Base-by-base conservation (phyloP, 2,113 vertebrate genomes). In the Anarrhichthys ocellatus region DNA sequence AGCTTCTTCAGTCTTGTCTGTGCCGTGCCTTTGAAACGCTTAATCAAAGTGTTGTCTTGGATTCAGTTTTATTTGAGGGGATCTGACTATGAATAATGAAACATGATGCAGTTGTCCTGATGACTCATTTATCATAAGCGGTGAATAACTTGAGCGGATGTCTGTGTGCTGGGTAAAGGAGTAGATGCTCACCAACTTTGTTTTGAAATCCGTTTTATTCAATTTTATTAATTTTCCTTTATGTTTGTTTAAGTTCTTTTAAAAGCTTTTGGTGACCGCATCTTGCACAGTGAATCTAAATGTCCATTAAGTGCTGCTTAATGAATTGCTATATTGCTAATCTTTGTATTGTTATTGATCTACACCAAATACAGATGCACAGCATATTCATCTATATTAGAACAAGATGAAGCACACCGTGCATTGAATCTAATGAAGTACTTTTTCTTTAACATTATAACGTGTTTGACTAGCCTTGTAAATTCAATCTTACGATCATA, bases 61-160 rank as follows among this genome's bases (percentile, higher is more conserved):
- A 69, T 73, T 83, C 56, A n/a, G 44, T 75, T 90, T 75, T 75
- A 67, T 77, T 77, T 61, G 75, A 76, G 3, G 56, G 65, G 67
- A 88, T 88, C 70, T 79, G 34, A 42, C 24, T 63, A 14, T 80
- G 72, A 84, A 75, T 74, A 76, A 82, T 80, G 59, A 80, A 81
- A 52, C 42, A 64, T 9, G 36, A 56, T 65, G 54, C 73, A 73
- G 66, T 63, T 72, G 54, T 75, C 32, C n/a, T 56, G 63, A 84
- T 84, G 81, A 64, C 58, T 78, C 46, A 86, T 89, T 88, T 63
- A 65, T 46, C 44, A 68, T 79, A 74, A 72, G 78, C 56, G 36
- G 46, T 74, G 71, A 76, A 79, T 38, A 75, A 36, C 58, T 71
- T 22, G n/a, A 40, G 64, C 9, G 78, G 54, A 79, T 78, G 38